Evolutionary conservation across 2,113 vertebrate genomes (phyloP).

Genomic region (Triplophysa siluroides): DNA sequence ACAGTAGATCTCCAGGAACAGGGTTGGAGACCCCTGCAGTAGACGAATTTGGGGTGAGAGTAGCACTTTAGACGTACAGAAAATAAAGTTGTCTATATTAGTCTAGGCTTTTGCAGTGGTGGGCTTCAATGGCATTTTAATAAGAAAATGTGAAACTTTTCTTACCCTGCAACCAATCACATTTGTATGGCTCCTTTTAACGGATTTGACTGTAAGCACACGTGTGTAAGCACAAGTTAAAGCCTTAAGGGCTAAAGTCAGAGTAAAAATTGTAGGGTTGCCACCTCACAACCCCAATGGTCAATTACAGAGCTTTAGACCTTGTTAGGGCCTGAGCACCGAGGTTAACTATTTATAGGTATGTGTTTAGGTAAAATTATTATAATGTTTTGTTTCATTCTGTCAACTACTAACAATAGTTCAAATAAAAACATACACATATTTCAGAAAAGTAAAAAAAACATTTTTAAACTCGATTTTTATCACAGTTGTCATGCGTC

Average conservation of each 20-base stretch:
- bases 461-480: too few species aligned
- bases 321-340: background rate
- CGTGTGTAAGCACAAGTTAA: constrained; percentile 45
- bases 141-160: constrained; percentile 59
- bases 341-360: too few species aligned
- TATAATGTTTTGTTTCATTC: too few species aligned
- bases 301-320: constrained; percentile 53
- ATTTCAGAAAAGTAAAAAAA: too few species aligned
- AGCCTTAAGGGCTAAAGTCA: constrained; percentile 38
- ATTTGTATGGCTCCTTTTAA: constrained; percentile 62
- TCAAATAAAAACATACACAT: too few species aligned
- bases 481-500: too few species aligned
- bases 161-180: constrained; percentile 56
- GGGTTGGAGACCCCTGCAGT: background rate
- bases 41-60: constrained; percentile 59
- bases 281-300: constrained; percentile 31
- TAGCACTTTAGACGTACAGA: constrained; percentile 52
- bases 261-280: background rate
- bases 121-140: constrained; percentile 64
- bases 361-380: too few species aligned
- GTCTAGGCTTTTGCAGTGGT: constrained; percentile 54
- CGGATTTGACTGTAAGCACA: constrained; percentile 45
- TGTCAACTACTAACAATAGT: too few species aligned
- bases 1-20: too few species aligned
- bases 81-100: constrained; percentile 65